Conservation (phyloP, 1,140 invertebrate species). For the Drosophila parvula region DNA sequence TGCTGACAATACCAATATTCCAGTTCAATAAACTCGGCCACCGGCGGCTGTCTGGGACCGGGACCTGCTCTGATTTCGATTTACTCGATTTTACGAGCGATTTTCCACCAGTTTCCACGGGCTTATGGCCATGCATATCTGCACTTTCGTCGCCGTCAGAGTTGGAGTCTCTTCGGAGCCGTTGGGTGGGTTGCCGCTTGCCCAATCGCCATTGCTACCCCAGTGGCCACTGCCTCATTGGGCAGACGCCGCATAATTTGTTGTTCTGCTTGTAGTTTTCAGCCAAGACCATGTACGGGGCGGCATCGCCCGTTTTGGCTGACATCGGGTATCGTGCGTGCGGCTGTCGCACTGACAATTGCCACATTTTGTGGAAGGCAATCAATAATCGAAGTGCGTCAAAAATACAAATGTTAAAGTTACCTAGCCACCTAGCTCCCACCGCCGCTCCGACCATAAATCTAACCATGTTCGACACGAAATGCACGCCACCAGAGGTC, state of each 20-base stretch:
- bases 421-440: constrained; percentile 19
- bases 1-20: constrained; percentile 34
- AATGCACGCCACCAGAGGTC: constrained; percentile 17
- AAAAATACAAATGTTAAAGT: constrained; percentile 73
- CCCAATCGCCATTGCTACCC: constrained; percentile 53
- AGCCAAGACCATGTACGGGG: constrained; percentile 55
- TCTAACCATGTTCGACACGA: constrained; percentile 35
- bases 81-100: constrained; percentile 26
- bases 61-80: constrained; percentile 62
- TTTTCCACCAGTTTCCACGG: constrained; percentile 32
- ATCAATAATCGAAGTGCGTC: constrained; percentile 80
- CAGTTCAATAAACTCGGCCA: constrained; percentile 73
- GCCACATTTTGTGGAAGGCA: constrained; percentile 78
- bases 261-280: constrained; percentile 63
- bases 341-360: constrained; percentile 57
- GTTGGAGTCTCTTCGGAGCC: constrained; percentile 12
- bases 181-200: constrained; percentile 43
- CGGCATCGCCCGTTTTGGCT: constrained; percentile 48
- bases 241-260: constrained; percentile 71
- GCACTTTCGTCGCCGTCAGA: constrained; percentile 59
- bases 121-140: constrained; percentile 46
- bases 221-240: constrained; percentile 41
- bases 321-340: constrained; percentile 56
- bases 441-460: constrained; percentile 13
- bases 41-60: constrained; percentile 11